These are phyloP conservation scores for Oceanites oceanicus DNA, from an alignment of 2,113 vertebrate species.

Conservation along the genomic window DNA sequence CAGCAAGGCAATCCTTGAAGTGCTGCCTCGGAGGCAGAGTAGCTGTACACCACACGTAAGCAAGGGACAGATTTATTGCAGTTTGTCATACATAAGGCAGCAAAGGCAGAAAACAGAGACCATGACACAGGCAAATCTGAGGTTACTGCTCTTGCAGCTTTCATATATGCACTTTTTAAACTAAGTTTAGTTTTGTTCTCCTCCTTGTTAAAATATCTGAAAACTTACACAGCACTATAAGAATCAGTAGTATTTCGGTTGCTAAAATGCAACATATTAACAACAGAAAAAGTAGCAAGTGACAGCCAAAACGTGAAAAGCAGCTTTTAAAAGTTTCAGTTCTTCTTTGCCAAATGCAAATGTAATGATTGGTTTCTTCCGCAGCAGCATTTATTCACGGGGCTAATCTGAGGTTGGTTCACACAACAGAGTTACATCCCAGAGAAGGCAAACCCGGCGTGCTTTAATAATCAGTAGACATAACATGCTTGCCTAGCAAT, in stretches of 20 bases:
- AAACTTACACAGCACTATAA: not conserved
- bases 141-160: not conserved
- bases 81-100: not conserved
- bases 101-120: not conserved
- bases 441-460: not conserved
- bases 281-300: not conserved
- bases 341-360: not conserved
- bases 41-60: not conserved
- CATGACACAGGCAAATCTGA: not conserved
- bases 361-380: fast-evolving
- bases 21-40: not conserved
- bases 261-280: not conserved
- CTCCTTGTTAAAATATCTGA: not conserved
- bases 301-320: not conserved
- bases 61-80: not conserved
- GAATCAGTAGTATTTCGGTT: not conserved
- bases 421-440: not conserved
- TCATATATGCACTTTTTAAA: not conserved
- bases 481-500: not conserved
- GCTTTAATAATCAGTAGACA: not conserved
- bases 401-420: not conserved
- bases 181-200: not conserved
- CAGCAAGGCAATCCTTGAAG: not conserved
- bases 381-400: not conserved
- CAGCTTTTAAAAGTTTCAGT: not conserved